Evolutionary conservation across 2,888 invertebrate genomes (phyloP), one percentile per base, ranked within the genome.

Genomic region (Andricus curvator): DNA sequence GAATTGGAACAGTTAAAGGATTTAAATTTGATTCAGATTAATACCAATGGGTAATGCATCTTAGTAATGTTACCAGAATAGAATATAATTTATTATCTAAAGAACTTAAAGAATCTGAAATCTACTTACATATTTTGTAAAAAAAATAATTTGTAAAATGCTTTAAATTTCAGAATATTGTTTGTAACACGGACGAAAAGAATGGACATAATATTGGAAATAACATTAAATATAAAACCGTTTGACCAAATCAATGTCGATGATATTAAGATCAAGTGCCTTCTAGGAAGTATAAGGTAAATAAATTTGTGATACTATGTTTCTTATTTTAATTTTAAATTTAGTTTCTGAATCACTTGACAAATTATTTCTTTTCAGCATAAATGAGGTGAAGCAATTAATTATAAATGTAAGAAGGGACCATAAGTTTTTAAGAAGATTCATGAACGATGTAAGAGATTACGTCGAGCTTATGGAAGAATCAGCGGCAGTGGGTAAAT

Each of bases 231-330:
- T 48, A 80, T 91, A 29, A 90, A 88, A 81, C 81, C 83, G 51
- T 89, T 91, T 48, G 81, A 86, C 74, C 83, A 86, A 44, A 90
- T 91, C 17, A 79, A 79, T 56, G 80, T 86, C 5, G 81, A 87
- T 20, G 88, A 91, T 62, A 83, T 91, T 62, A 78, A 82, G n/a
- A 83, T 90, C 8, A 25, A 51, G 41, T 88, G 85, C 82, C n/a
- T 90, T n/a, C 81, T 89, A 68, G 91, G 91, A 64, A 82, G 81
- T 48, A 84, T 90, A 41, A 89, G 86, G 91, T 91, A 79, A 86
- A 84, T 84, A 44, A 17, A 37, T 6, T 70, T 22, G 48, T 25
- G 20, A n/a, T 51, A 41, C 3, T 8, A 44, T 80, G 22, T 68
- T 78, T 9, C 25, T 77, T 29, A 78, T 79, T 65, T 2, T 48